Evolutionary conservation across 2,888 invertebrate genomes (phyloP).

Genomic region (Apoda limacodes): DNA sequence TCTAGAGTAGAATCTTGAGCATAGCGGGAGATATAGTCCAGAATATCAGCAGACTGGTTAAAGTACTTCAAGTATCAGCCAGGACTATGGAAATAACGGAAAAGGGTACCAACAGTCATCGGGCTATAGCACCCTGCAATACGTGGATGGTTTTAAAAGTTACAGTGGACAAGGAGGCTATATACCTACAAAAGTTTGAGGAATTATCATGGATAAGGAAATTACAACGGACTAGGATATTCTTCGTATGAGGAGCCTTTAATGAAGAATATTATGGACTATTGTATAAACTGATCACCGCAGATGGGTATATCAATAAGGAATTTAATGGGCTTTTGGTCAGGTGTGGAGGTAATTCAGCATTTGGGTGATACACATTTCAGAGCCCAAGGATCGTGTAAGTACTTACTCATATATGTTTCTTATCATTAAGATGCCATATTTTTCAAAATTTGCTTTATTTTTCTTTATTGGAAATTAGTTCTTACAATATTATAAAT

Average conservation of each 20-base stretch:
- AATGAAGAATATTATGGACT: constrained; percentile 41
- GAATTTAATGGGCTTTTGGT: constrained; percentile 81
- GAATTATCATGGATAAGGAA: constrained; percentile 9
- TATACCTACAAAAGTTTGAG: constrained; percentile 2
- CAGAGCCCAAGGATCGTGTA: constrained; percentile 68
- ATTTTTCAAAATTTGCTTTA: too few species aligned
- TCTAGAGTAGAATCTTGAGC: too few species aligned
- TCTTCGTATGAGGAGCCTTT: constrained; percentile 55
- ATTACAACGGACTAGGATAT: constrained; percentile 26
- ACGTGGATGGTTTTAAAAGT: constrained; percentile 7
- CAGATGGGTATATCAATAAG: constrained; percentile 67
- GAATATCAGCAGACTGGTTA: constrained; percentile 22
- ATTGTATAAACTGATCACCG: constrained; percentile 66
- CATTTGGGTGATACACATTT: constrained; percentile 75
- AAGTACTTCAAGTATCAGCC: constrained; percentile 13
- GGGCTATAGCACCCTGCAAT: constrained; percentile 18
- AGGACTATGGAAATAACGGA: background rate
- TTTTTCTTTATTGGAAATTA: too few species aligned
- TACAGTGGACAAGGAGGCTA: constrained; percentile 9
- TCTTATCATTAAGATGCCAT: too few species aligned
- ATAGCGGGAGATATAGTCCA: too few species aligned
- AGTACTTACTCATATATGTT: constrained; percentile 21
- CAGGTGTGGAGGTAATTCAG: constrained; percentile 79
- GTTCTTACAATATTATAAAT: too few species aligned
- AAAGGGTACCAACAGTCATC: constrained; percentile 21